Percentiles rank a stretch among this genome's conserved stretches.
Evolutionary conservation across 2,113 vertebrate species (phyloP).

Genomic region (Odocoileus hemionus): DNA sequence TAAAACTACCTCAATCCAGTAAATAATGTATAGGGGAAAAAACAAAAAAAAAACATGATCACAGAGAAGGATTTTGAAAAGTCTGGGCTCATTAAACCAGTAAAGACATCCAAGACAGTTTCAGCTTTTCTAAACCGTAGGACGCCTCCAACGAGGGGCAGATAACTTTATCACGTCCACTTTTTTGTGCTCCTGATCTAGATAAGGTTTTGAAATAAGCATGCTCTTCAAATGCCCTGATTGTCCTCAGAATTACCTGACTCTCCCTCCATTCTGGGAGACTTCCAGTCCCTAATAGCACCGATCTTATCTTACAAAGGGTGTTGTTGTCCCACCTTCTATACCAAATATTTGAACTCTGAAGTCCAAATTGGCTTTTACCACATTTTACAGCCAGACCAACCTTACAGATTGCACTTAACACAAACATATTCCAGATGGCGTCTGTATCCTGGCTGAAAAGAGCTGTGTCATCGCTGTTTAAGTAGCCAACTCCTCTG

Average conservation of each 20-base stretch:
- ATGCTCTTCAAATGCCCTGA: background rate
- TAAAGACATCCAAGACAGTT: background rate
- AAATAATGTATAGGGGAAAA: background rate
- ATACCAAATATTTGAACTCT: constrained; percentile 52
- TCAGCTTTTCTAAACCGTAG: background rate
- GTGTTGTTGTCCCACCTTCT: constrained; percentile 9
- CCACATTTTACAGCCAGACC: constrained; percentile 34
- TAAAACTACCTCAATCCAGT: constrained; percentile 29
- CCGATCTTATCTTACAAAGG: constrained; percentile 4
- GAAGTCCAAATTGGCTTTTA: constrained; percentile 53
- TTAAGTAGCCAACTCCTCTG: background rate
- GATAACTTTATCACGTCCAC: background rate
- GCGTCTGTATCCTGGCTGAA: background rate
- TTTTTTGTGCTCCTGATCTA: background rate
- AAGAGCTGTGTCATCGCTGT: background rate
- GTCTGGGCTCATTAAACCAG: background rate
- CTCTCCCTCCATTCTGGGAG: constrained; percentile 25
- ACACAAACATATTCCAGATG: constrained; percentile 41
- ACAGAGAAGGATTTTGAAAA: background rate
- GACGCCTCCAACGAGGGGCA: background rate
- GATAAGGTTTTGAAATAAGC: constrained; percentile 17
- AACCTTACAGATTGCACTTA: constrained; percentile 31
- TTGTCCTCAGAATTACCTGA: background rate
- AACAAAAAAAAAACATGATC: background rate
- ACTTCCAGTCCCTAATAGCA: background rate